Evolutionary conservation across 2,113 vertebrate genomes (phyloP), one percentile per base, ranked within the genome.

Genomic region (Plectropomus leopardus): DNA sequence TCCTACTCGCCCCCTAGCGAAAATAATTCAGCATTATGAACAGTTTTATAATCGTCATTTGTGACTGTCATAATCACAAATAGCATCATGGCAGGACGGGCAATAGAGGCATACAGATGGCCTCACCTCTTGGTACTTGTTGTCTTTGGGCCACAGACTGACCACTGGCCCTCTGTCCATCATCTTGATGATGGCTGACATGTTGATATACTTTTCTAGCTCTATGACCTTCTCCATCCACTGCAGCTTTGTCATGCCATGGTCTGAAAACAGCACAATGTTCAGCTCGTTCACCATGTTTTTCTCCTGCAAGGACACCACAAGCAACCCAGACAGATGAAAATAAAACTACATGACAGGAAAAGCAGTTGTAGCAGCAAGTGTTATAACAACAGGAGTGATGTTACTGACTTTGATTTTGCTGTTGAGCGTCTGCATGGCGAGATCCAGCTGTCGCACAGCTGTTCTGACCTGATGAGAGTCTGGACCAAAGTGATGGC

Each of bases 141-240:
- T 93, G 2, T 92, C 74, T 58, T 83, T 68, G 23, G 97, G 96
- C 98, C 98, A 99, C 44, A 99, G 92, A 89, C 94, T 99, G 79
- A 99, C 96, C 3, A 99, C 95, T 0, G 97, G 94, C 23, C 98
- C 98, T 68, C 95, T 93, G 92, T 99, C 98, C 93, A 98, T 97
- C 86, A 96, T 94, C 90, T 97, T 97, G 82, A 95, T 84, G 32
- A 96, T 92, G 50, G 96, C 93, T 0, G 75, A 92, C 94, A 97
- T 96, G 81, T 93, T 95, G 88, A 99, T 95, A 17, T 95, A 94
- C 1, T 95, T 90, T 28, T 94, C 94, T 75, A 99, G 89, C 78
- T 99, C 97, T 1, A 99, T 98, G 57, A 99, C 94, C 91, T 96
- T 98, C 63, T 99, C 95, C 72, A 92, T 94, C 98, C 97, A 99